Percentiles rank a stretch among this genome's conserved stretches.
phyloP scores from a whole-genome alignment of 2,113 vertebrate genomes.

The Cardinalis cardinalis region DNA sequence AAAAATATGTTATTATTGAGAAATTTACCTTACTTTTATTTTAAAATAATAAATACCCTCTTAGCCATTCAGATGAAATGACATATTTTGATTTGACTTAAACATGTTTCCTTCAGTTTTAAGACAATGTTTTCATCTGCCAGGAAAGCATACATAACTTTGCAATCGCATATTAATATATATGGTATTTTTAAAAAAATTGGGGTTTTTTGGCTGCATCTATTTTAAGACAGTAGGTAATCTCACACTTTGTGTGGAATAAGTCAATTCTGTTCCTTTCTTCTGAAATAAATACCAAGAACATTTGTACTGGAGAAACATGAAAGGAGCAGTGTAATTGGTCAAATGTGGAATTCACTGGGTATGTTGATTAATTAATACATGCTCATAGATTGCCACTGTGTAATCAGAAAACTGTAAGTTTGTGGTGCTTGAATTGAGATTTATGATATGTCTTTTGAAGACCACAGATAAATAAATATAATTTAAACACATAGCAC shows the following conservation, averaged over 20 bases:
- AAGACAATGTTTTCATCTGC: not conserved
- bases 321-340: not conserved
- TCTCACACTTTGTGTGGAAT: not conserved
- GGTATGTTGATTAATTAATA: not conserved
- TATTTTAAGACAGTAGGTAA: not conserved
- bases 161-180: not conserved
- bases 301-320: not conserved
- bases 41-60: not conserved
- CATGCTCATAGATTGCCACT: not conserved
- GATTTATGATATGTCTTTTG: not conserved
- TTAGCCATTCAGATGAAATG: not conserved
- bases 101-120: not conserved
- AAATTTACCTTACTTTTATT: not conserved
- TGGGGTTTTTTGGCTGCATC: accelerated
- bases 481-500: not conserved
- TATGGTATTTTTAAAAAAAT: not conserved
- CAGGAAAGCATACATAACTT: not conserved
- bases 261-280: not conserved
- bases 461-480: not conserved
- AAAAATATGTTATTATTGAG: not conserved
- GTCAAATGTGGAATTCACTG: not conserved
- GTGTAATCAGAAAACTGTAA: not conserved
- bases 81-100: not conserved
- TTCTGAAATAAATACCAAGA: not conserved
- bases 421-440: not conserved